Evolutionary conservation across 2,888 invertebrate species (phyloP).

Genomic region (Synergus laeviventris): DNA sequence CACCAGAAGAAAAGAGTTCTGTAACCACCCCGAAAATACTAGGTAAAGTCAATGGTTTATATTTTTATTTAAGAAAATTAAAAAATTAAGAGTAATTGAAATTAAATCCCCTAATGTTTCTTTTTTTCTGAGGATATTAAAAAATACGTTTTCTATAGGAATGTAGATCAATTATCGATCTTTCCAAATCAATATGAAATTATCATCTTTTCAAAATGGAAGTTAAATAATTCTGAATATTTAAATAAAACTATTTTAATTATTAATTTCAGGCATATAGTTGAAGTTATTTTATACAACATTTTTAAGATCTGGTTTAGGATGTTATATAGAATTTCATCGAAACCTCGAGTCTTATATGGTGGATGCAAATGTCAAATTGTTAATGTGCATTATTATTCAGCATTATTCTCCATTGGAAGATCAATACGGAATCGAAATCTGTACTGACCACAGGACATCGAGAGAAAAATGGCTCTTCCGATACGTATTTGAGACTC

Average conservation of each 20-base stretch:
- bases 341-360: background rate
- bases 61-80: background rate
- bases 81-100: background rate
- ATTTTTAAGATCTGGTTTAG: background rate
- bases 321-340: conserved; percentile 9
- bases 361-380: conserved; percentile 29
- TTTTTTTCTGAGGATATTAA: too few species aligned
- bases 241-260: too few species aligned
- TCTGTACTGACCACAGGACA: conserved; percentile 21
- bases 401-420: background rate
- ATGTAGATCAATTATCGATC: too few species aligned
- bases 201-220: too few species aligned
- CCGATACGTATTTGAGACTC: conserved; percentile 8
- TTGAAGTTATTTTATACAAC: background rate
- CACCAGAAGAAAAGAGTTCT: background rate
- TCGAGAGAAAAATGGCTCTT: conserved; percentile 17
- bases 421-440: conserved; percentile 23
- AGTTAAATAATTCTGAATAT: too few species aligned
- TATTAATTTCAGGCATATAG: too few species aligned
- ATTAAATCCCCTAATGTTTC: background rate
- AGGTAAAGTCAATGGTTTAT: background rate
- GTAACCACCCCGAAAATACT: background rate
- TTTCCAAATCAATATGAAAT: too few species aligned
- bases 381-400: conserved; percentile 16
- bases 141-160: too few species aligned